Evolutionary conservation across 2,888 invertebrate species (phyloP).

Genomic region (Brachyopa scutellaris): DNA sequence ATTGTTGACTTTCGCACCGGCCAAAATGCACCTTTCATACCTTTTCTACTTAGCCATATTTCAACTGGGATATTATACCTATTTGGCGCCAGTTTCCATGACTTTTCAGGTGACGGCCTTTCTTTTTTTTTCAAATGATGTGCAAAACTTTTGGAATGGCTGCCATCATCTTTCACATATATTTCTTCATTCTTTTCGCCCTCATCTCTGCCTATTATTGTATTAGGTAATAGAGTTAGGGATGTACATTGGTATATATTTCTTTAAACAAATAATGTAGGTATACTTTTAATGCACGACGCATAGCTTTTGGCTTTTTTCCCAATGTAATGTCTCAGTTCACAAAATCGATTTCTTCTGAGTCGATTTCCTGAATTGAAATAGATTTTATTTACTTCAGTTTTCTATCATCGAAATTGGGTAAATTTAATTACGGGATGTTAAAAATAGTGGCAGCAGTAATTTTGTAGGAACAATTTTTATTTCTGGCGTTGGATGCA

Average conservation of each 20-base stretch:
- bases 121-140: constrained; percentile 4
- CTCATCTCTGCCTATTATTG: constrained; percentile 3
- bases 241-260: not conserved
- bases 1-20: constrained; percentile 65
- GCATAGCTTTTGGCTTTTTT: constrained; percentile 26
- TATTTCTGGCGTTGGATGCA: constrained; percentile 1
- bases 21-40: constrained; percentile 75
- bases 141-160: not conserved
- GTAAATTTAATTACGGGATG: constrained; percentile 74
- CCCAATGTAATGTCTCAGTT: constrained; percentile 45
- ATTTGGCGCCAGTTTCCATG: constrained; percentile 77
- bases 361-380: constrained; percentile 70
- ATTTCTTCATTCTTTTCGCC: not conserved
- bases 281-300: constrained; percentile 37
- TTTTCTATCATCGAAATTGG: not conserved
- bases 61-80: constrained; percentile 74
- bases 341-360: constrained; percentile 29
- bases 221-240: not conserved
- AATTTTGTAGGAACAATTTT: constrained; percentile 75
- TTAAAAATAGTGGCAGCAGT: constrained; percentile 77
- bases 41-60: constrained; percentile 70
- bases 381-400: not conserved
- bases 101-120: not conserved
- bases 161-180: not conserved
- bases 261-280: not conserved